Percentiles rank a stretch among this genome's conserved stretches.
These are phyloP conservation scores for Conger conger DNA, from an alignment of 2,113 vertebrate species.

Conservation along the genomic window DNA sequence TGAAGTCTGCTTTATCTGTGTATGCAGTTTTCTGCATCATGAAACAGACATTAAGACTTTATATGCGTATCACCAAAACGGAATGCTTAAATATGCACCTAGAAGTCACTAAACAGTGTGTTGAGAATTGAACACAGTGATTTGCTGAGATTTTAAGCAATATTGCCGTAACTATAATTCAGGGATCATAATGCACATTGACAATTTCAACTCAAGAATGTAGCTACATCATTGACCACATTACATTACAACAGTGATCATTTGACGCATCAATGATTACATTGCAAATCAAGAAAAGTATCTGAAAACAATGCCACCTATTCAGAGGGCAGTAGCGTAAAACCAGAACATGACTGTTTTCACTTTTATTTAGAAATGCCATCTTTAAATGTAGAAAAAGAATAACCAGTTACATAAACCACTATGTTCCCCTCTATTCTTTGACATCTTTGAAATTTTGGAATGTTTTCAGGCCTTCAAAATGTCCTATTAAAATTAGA, in stretches of 20 bases:
- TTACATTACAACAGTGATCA: not conserved
- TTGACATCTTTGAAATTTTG: too few species aligned
- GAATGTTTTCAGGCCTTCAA: too few species aligned
- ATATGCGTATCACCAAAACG: constrained; percentile 14
- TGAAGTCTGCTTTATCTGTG: constrained; percentile 8
- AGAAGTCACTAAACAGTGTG: not conserved
- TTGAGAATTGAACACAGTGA: not conserved
- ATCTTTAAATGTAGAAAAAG: not conserved
- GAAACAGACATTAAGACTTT: constrained; percentile 12
- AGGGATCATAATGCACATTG: not conserved
- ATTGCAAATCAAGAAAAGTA: not conserved
- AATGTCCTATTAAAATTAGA: too few species aligned
- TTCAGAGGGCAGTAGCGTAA: not conserved
- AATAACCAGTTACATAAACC: too few species aligned
- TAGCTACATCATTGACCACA: not conserved
- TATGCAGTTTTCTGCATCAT: constrained; percentile 7
- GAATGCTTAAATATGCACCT: constrained; percentile 7
- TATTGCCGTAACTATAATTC: not conserved
- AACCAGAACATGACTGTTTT: not conserved
- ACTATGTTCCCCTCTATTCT: too few species aligned
- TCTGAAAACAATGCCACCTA: not conserved
- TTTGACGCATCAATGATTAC: not conserved
- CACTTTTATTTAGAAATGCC: not conserved
- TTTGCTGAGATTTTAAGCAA: constrained; percentile 1
- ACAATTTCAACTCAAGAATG: not conserved